Evolutionary conservation across 2,888 invertebrate genomes (phyloP).

Genomic region (Epicampocera succincta): DNA sequence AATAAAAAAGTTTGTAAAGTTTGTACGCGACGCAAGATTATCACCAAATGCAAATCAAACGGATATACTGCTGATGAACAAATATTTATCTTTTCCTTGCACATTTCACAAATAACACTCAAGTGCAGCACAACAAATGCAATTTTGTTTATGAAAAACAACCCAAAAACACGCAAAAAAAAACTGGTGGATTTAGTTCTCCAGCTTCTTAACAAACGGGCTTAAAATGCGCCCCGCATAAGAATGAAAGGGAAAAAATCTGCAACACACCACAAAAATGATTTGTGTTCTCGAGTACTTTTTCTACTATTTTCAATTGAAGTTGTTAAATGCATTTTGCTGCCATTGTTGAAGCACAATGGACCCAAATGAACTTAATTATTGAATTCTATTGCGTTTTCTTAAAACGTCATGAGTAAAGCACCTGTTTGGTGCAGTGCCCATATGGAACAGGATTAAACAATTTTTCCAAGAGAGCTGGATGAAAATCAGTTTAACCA

Average conservation of each 20-base stretch:
- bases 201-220: constrained; percentile 19
- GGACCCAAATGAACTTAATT: too few species aligned
- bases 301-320: too few species aligned
- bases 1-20: too few species aligned
- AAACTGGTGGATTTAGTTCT: constrained; percentile 13
- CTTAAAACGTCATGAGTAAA: too few species aligned
- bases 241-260: not conserved
- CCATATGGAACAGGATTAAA: too few species aligned
- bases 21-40: constrained; percentile 53
- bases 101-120: constrained; percentile 30
- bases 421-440: too few species aligned
- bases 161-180: too few species aligned
- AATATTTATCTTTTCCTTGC: too few species aligned
- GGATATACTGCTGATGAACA: not conserved
- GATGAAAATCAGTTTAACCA: not conserved
- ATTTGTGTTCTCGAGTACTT: not conserved
- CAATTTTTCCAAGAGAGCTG: too few species aligned
- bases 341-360: too few species aligned
- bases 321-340: too few species aligned
- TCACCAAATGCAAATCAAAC: constrained; percentile 48
- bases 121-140: constrained; percentile 39
- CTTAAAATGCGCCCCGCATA: not conserved
- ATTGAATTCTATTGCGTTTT: too few species aligned
- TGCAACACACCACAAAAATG: not conserved
- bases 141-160: constrained; percentile 20